Percentiles rank a stretch among this genome's conserved stretches.
Evolutionary conservation across 2,113 vertebrate species (phyloP).

Genomic region (Cariama cristata): DNA sequence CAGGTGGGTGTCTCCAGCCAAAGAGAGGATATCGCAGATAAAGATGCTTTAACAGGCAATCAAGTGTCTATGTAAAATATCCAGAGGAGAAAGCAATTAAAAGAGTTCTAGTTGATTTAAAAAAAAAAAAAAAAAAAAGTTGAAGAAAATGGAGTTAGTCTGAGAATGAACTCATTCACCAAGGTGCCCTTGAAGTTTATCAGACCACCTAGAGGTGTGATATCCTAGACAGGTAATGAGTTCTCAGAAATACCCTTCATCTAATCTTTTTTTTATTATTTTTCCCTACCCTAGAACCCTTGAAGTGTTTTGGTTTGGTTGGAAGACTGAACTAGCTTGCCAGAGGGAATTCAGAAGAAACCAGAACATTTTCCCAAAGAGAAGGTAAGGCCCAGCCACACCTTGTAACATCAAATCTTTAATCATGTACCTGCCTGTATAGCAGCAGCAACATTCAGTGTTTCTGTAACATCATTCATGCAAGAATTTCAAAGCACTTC

Average conservation of each 20-base stretch:
- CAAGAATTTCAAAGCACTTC: conserved; percentile 64
- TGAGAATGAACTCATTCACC: conserved; percentile 6
- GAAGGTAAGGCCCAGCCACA: conserved; percentile 37
- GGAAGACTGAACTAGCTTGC: conserved; percentile 37
- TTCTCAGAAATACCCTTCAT: conserved; percentile 53
- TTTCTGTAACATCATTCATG: conserved; percentile 52
- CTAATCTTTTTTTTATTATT: conserved; percentile 52
- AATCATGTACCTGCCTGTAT: conserved; percentile 63
- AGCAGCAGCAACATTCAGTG: conserved; percentile 17
- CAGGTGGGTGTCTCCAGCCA: not conserved
- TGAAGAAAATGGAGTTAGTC: not conserved
- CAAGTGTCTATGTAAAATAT: conserved; percentile 20
- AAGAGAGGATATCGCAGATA: not conserved
- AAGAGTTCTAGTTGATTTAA: not conserved
- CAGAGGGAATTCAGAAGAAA: conserved; percentile 45
- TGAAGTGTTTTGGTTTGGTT: conserved; percentile 46
- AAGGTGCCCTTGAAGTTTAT: conserved; percentile 49
- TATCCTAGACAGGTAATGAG: conserved; percentile 33
- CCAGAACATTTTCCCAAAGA: conserved; percentile 21
- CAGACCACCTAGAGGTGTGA: conserved; percentile 57
- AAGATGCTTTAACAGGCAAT: not conserved
- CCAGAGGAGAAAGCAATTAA: conserved; percentile 42
- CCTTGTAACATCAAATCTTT: conserved; percentile 54
- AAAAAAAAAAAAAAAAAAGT: not conserved
- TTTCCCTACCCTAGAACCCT: not conserved